Evolutionary conservation across 1,140 invertebrate species (phyloP).

Genomic region (Acromyrmex heyeri): DNA sequence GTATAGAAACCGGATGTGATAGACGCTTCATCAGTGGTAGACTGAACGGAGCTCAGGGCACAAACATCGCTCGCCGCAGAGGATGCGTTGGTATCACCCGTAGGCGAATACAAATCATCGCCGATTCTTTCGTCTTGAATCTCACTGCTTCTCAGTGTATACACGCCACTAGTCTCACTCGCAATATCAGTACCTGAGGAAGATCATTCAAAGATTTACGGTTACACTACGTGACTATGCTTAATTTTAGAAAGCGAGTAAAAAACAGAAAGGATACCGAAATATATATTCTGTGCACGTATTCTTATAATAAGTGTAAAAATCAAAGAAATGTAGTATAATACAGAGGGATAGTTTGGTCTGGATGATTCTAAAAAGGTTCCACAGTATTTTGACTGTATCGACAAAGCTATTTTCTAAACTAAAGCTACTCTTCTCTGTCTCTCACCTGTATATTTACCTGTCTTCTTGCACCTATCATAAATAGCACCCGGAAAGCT

Average conservation of each 20-base stretch:
- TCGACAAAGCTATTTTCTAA: not conserved
- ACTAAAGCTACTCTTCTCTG: not conserved
- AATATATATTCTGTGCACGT: slow-evolving; percentile 22
- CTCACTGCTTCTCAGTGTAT: slow-evolving; percentile 92
- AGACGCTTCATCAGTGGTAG: slow-evolving; percentile 85
- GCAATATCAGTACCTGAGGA: slow-evolving; percentile 81
- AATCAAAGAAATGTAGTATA: not conserved
- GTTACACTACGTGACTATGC: not conserved
- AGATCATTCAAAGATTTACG: slow-evolving; percentile 14
- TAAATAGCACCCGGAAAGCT: slow-evolving; percentile 86
- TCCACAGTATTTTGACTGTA: not conserved
- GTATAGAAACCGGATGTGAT: slow-evolving; percentile 86
- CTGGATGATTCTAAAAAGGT: not conserved
- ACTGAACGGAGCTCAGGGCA: slow-evolving; percentile 83
- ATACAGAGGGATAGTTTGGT: not conserved
- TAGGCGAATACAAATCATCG: slow-evolving; percentile 80
- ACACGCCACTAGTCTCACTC: slow-evolving; percentile 93
- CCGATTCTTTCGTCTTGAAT: slow-evolving; percentile 85
- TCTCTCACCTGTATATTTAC: slow-evolving; percentile 81
- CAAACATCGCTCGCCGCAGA: slow-evolving; percentile 82
- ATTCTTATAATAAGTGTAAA: not conserved
- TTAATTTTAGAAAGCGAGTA: not conserved
- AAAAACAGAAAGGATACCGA: not conserved
- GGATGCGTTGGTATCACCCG: slow-evolving; percentile 80
- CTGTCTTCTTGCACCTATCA: slow-evolving; percentile 83